Evolutionary conservation across 1,140 invertebrate species (phyloP), one percentile per base, ranked within the genome.

Genomic region (Melitaea cinxia): DNA sequence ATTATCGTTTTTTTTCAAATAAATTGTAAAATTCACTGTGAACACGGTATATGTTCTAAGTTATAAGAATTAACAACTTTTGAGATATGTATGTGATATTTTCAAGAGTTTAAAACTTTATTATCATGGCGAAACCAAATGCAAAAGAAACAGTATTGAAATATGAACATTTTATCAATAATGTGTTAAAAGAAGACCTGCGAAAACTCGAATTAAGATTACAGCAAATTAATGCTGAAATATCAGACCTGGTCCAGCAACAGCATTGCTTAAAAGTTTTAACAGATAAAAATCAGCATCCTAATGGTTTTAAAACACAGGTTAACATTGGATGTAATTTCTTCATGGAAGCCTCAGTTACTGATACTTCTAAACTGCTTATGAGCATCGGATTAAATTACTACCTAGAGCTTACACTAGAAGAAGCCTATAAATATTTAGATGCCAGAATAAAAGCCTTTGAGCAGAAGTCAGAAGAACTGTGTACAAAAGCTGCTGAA

Each of bases 251-350:
- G 70, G 82, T 94, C 15, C 95, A 96, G 76, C 85, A 97, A 33
- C 95, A 94, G 80, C 92, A 93, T 66, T 91, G 92, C 1, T 79
- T 94, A 12, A 92, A 93, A 78, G 89, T 93, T 0, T 92, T 96
- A 10, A 87, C 91, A 17, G 84, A 92, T 26, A 91, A 92, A 63
- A 81, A 87, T 2, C 70, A 92, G 1, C 77, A 92, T 47, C 80
- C 89, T 4, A 84, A 91, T 49, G 94, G 94, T 10, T 93, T 96
- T 30, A 96, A 96, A 80, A 95, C 95, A 0, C 94, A 96, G 92
- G 91, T 97, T 17, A 95, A 97, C 78, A 75, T 96, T 26, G 96
- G 96, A 15, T 94, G 95, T 70, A 95, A 95, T 83, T 94, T 95
- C 49, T 96, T 94, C 72, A 92, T 96, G 77, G 93, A 96, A 82